These are phyloP conservation scores for Trichogramma evanescens DNA, from an alignment of 2,888 invertebrate species.

Conservation along the genomic window DNA sequence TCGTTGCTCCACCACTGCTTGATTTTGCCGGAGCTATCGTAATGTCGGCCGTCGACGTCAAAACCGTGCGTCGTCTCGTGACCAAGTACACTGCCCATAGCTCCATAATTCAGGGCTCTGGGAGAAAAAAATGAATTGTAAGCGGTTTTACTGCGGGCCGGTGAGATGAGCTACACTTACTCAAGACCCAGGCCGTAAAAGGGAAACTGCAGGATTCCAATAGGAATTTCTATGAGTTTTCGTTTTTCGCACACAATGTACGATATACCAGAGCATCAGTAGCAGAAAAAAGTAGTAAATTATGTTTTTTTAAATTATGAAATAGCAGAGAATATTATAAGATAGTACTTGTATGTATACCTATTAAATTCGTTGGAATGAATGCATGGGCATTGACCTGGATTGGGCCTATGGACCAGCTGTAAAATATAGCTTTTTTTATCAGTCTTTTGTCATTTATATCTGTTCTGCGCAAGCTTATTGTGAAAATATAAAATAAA, in stretches of 20 bases:
- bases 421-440: slow-evolving; percentile 30
- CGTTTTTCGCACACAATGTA: too few relatives aligned
- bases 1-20: slow-evolving; percentile 84
- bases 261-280: too few relatives aligned
- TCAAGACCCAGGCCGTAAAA: slow-evolving; percentile 78
- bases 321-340: too few relatives aligned
- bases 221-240: slow-evolving; percentile 64
- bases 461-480: too few relatives aligned
- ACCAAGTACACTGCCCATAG: background rate
- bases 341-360: slow-evolving; percentile 43
- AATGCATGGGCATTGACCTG: slow-evolving; percentile 77
- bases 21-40: slow-evolving; percentile 76
- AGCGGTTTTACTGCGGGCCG: background rate
- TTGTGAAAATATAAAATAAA: too few relatives aligned
- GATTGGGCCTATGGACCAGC: slow-evolving; percentile 71
- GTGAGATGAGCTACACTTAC: slow-evolving; percentile 53
- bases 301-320: too few relatives aligned
- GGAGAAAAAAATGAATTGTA: background rate
- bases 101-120: slow-evolving; percentile 75
- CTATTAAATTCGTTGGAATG: slow-evolving; percentile 72
- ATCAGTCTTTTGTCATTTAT: too few relatives aligned
- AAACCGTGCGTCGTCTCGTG: background rate
- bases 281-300: too few relatives aligned
- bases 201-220: slow-evolving; percentile 77
- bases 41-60: slow-evolving; percentile 63